Percentiles rank a stretch among this genome's conserved stretches.
Conservation (phyloP, 2,797 vertebrate species). For the Ceryle rudis region DNA sequence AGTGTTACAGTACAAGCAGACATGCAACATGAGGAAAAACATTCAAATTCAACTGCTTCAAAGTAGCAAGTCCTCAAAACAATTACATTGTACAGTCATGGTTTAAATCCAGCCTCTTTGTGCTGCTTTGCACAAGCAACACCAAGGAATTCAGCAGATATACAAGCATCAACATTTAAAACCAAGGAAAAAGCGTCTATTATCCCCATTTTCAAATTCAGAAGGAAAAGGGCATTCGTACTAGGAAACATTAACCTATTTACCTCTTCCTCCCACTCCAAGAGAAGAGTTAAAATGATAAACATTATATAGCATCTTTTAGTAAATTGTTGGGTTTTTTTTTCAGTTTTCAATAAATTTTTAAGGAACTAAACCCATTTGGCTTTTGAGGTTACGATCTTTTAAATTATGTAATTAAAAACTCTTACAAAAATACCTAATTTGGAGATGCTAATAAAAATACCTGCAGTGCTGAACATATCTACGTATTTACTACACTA, state of each 20-base stretch:
- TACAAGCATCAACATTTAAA: not conserved
- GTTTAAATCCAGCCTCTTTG: not conserved
- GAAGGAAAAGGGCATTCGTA: not conserved
- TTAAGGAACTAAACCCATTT: slow-evolving; percentile 51
- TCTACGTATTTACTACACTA: slow-evolving; percentile 25
- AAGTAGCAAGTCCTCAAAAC: slow-evolving; percentile 7
- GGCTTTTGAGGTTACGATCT: slow-evolving; percentile 27
- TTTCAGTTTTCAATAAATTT: slow-evolving; percentile 63
- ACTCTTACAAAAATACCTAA: slow-evolving; percentile 67
- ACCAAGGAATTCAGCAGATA: not conserved
- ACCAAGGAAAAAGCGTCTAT: not conserved
- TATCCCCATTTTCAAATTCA: not conserved
- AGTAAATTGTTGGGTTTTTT: slow-evolving; percentile 64
- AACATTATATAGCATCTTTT: slow-evolving; percentile 19
- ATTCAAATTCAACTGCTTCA: slow-evolving; percentile 6
- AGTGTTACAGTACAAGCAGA: slow-evolving; percentile 45
- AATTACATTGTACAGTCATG: not conserved
- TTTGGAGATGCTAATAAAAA: slow-evolving; percentile 66
- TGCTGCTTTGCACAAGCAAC: not conserved
- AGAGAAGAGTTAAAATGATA: slow-evolving; percentile 16
- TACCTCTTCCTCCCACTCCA: slow-evolving; percentile 32
- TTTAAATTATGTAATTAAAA: slow-evolving; percentile 29
- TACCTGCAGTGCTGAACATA: slow-evolving; percentile 36
- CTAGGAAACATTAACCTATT: not conserved
- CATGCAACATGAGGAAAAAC: slow-evolving; percentile 11